phyloP scores from a whole-genome alignment of 2,797 vertebrate species.

The Mus minutoides region DNA sequence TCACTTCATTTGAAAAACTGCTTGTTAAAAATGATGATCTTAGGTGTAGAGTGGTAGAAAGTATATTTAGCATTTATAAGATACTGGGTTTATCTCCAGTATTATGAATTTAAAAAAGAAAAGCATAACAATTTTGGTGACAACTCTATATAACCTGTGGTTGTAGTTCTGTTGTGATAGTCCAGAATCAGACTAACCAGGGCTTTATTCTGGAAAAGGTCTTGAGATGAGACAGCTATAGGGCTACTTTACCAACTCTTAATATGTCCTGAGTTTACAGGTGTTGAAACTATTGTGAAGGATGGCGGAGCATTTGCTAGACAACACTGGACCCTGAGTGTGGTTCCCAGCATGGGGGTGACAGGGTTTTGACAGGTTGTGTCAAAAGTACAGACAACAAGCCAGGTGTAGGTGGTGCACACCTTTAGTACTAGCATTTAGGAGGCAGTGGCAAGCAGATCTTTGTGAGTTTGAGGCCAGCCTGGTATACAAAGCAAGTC shows the following conservation, averaged over 20 bases:
- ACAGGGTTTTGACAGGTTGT: no score
- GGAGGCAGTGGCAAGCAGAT: no score
- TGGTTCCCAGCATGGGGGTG: background rate
- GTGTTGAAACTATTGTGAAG: background rate
- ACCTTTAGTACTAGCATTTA: no score
- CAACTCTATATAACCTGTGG: background rate
- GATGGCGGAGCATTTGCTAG: background rate
- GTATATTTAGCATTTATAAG: background rate
- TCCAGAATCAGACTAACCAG: background rate
- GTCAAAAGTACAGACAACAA: background rate
- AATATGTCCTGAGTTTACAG: background rate
- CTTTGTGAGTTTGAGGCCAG: no score
- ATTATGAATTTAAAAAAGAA: background rate
- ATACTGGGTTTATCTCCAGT: background rate
- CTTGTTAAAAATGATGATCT: conserved; percentile 26
- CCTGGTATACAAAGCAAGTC: no score
- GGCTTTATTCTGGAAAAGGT: background rate
- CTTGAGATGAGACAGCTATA: background rate
- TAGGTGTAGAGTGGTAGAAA: background rate
- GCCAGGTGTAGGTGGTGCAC: no score
- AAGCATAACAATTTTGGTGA: background rate
- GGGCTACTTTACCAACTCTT: background rate
- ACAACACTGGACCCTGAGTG: background rate
- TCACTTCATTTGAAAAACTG: background rate
- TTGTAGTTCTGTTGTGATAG: background rate